Base-by-base conservation (phyloP, 2,797 vertebrate species). In the Paramormyrops hopkinsi region DNA sequence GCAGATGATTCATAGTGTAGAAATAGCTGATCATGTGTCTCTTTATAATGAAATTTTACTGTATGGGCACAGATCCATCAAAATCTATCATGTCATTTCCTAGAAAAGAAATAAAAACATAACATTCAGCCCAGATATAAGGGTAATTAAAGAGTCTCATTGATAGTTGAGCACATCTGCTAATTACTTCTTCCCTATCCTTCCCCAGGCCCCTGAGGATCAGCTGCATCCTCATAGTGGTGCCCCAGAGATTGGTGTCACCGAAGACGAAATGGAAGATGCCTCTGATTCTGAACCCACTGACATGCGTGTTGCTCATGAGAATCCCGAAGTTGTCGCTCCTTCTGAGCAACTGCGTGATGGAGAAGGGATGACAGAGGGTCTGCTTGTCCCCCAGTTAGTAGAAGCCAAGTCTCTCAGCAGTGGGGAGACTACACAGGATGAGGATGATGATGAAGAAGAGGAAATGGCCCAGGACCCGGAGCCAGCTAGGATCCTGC, bases 361-460 rank as follows among this genome's bases (percentile, higher is more conserved):
- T 2, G 90, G 89, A 0, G 88, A 88, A 14, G 79, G 89, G 83
- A 94, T 92, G 87, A 90, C 54, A 4, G 93, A 95, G 94, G 4
- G 93, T 94, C 87, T 92, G 12, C 95, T 93, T 4, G 0, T 91
- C 90, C 89, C 92, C 88, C 11, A 94, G 90, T 92, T 25, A 0
- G 96, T 97, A 92, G 96, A 96, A 87, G 93, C 93, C 0, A 98
- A 96, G 90, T 92, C 93, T 0, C 91, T 97, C 90, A 97, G 94
- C 44, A 98, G 97, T 0, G 95, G 97, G 69, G 97, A 97, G 46
- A 91, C 94, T 46, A 97, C 97, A 0, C 97, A 97, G 48, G 95
- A 97, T 76, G 97, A 96, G 17, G 95, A 90, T 0, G 92, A 92
- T 33, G 62, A 87, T 11, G 95, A 95, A 1, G 91, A 95, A 1